Conservation (phyloP, 2,888 invertebrate species). For the Perizoma flavofasciatum region DNA sequence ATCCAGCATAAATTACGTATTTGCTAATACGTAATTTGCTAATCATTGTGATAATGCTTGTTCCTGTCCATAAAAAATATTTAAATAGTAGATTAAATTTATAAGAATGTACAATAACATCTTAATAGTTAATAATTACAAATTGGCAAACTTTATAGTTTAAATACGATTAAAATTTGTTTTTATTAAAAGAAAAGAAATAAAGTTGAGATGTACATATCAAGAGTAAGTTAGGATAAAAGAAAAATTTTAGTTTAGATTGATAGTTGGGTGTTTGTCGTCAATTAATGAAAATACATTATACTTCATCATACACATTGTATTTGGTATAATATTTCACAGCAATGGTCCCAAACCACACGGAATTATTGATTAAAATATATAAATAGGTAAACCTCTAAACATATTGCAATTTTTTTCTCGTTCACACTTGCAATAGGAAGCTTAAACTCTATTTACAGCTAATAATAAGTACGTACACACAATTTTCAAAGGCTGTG, state of each 20-base stretch:
- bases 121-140: not conserved
- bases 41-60: conserved; percentile 17
- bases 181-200: conserved; percentile 8
- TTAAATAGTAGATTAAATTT: not conserved
- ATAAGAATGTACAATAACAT: not conserved
- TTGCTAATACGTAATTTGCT: conserved; percentile 7
- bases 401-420: conserved; percentile 27
- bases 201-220: conserved; percentile 26
- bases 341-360: conserved; percentile 61
- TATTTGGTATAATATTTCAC: conserved; percentile 63
- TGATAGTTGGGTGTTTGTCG: conserved; percentile 4
- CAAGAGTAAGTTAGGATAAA: conserved; percentile 13
- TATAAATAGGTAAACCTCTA: conserved; percentile 23
- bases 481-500: conserved; percentile 33
- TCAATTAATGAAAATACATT: conserved; percentile 35
- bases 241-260: not conserved
- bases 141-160: conserved; percentile 6
- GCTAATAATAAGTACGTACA: conserved; percentile 36
- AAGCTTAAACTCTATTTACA: conserved; percentile 44
- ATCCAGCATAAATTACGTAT: conserved; percentile 13
- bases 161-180: not conserved
- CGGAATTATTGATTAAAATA: conserved; percentile 35
- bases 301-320: conserved; percentile 45
- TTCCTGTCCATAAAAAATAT: conserved; percentile 14
- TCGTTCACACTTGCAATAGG: no score